Evolutionary conservation across 2,797 vertebrate species (phyloP).

Genomic region (Leucoraja ocellata): DNA sequence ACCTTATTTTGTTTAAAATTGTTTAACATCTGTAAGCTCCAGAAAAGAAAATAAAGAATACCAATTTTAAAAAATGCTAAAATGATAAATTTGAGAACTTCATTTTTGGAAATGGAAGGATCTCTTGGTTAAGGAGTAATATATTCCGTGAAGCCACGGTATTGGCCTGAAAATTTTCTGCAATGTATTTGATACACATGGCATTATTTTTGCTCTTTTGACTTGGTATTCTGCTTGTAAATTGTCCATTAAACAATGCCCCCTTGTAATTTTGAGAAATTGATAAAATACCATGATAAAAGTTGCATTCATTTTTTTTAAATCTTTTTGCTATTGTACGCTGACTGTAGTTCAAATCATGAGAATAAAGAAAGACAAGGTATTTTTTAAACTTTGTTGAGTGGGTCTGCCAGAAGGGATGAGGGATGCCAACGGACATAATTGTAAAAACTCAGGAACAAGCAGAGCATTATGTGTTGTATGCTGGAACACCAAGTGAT

Average conservation of each 20-base stretch:
- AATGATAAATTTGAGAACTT: background rate
- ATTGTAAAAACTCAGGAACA: background rate
- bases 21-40: too few species aligned
- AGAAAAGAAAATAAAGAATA: background rate
- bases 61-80: background rate
- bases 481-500: constrained; percentile 8
- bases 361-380: background rate
- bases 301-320: background rate
- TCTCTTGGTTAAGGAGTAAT: background rate
- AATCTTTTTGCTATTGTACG: background rate
- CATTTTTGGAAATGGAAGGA: background rate
- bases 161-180: background rate
- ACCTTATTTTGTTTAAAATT: too few species aligned
- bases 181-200: background rate
- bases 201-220: background rate
- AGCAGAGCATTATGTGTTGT: background rate
- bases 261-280: background rate
- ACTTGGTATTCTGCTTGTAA: background rate
- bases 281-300: background rate
- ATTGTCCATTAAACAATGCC: background rate
- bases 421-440: background rate
- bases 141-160: background rate
- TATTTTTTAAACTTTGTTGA: background rate
- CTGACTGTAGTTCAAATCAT: background rate
- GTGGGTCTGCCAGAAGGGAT: background rate